These are phyloP conservation scores for Listronotus oregonensis DNA, from an alignment of 1,140 invertebrate genomes.

Conservation along the genomic window DNA sequence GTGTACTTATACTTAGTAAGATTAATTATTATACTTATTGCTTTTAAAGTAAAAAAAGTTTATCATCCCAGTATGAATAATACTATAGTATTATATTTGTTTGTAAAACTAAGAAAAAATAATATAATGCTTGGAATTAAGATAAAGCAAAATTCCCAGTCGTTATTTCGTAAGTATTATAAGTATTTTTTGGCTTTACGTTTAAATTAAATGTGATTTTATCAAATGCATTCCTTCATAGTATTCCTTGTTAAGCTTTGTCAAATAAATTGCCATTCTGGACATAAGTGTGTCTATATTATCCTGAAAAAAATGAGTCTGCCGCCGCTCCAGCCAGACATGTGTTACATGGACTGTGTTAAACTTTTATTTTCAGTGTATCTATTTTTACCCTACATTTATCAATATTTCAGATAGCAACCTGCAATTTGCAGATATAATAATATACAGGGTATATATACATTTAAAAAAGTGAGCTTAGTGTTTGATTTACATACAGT, in stretches of 20 bases:
- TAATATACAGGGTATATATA: no score
- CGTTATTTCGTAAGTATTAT: neutral
- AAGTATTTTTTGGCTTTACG: conserved; percentile 3
- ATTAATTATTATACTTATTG: conserved; percentile 22
- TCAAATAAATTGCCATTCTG: no score
- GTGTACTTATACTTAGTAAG: conserved; percentile 39
- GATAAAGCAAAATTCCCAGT: neutral
- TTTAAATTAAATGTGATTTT: conserved; percentile 2
- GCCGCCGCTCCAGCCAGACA: no score
- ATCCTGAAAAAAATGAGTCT: no score
- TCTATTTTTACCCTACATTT: no score
- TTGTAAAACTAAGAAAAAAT: neutral
- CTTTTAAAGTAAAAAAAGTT: conserved; percentile 6
- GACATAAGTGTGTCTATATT: no score
- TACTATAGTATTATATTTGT: conserved; percentile 6
- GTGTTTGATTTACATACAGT: no score
- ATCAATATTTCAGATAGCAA: no score
- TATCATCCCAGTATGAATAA: neutral
- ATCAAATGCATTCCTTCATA: conserved; percentile 4
- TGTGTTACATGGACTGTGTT: no score
- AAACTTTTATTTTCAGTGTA: no score
- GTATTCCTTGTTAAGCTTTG: neutral
- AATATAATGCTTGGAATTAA: neutral
- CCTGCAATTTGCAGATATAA: no score
- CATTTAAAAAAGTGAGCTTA: no score